Percentiles rank a stretch among this genome's conserved stretches.
Conservation (phyloP, 2,113 vertebrate species). For the Cyphomyrus discorhynchus region DNA sequence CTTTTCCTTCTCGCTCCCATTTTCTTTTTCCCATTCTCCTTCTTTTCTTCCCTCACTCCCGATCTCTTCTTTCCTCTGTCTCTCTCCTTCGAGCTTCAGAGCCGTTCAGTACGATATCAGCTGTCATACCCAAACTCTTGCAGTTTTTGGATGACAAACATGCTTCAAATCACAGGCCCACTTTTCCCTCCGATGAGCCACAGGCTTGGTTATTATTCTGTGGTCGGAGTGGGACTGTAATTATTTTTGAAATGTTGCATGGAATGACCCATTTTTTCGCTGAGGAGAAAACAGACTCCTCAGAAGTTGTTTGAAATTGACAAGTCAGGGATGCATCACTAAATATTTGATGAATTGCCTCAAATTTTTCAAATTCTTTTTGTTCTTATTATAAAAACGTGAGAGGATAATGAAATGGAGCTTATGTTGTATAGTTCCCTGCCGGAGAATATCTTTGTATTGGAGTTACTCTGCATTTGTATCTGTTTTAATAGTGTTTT, state of each 20-base stretch:
- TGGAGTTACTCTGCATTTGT: conserved; percentile 11
- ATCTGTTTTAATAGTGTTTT: conserved; percentile 26
- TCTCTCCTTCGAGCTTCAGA: not conserved
- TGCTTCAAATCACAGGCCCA: not conserved
- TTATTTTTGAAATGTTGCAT: not conserved
- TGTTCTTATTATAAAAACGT: not conserved
- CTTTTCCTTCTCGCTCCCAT: not conserved
- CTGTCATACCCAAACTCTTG: not conserved
- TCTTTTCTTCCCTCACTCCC: not conserved
- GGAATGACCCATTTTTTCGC: not conserved
- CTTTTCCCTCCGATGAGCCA: not conserved
- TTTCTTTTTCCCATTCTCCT: not conserved
- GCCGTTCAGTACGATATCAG: not conserved
- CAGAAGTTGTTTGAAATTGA: not conserved
- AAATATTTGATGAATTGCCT: conserved; percentile 6
- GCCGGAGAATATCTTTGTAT: not conserved
- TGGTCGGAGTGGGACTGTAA: not conserved
- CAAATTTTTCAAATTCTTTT: not conserved
- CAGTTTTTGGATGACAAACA: not conserved
- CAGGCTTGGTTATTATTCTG: not conserved
- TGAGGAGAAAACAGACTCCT: not conserved
- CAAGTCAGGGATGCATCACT: not conserved
- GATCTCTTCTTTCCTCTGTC: not conserved
- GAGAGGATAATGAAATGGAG: not conserved
- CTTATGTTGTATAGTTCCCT: not conserved